Conservation (phyloP, 2,113 vertebrate species). For the Epinephelus moara region DNA sequence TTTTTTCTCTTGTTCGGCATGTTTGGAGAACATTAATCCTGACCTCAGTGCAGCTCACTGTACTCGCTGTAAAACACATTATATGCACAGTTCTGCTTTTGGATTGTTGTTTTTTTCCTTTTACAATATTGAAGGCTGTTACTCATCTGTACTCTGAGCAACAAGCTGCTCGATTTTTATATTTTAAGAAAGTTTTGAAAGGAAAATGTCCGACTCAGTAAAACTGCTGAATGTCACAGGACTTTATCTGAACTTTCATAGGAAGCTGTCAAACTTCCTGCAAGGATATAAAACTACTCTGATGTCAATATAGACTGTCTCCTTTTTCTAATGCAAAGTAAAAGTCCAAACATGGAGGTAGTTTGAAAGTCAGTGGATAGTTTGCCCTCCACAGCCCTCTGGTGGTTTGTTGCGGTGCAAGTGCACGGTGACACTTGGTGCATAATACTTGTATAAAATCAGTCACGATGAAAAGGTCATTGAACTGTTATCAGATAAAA, state of each 20-base stretch:
- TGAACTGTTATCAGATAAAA: no score
- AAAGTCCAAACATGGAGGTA: not conserved
- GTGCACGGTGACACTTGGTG: not conserved
- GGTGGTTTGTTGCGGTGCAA: not conserved
- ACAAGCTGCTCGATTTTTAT: not conserved
- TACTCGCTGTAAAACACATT: not conserved
- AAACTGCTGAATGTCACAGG: not conserved
- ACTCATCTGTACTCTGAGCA: not conserved
- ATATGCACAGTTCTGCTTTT: not conserved
- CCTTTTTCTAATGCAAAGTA: not conserved
- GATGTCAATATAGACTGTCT: not conserved
- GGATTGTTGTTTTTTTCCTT: not conserved
- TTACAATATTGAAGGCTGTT: not conserved
- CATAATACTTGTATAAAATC: not conserved
- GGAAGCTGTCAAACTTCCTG: not conserved
- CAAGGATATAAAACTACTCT: not conserved
- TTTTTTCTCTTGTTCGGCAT: not conserved
- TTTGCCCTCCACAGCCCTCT: conserved; percentile 26
- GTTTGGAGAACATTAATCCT: not conserved
- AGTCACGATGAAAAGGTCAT: no score
- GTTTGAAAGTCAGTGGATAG: no score
- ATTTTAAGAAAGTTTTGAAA: not conserved
- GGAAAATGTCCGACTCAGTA: not conserved
- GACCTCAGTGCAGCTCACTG: not conserved
- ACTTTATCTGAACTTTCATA: not conserved